Base-by-base conservation (phyloP, 2,888 invertebrate species). In the Dynastes tityus region DNA sequence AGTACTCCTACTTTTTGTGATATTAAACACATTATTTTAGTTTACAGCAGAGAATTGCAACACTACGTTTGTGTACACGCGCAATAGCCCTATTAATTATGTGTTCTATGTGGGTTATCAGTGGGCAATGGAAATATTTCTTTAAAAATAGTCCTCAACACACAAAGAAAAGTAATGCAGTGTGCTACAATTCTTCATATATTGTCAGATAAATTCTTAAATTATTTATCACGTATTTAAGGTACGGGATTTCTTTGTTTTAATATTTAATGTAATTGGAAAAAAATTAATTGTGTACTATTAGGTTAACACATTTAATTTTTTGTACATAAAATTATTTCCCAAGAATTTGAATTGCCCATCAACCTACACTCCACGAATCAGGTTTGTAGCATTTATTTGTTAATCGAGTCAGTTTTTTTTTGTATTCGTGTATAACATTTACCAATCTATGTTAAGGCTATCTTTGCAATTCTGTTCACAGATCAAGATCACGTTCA, bases 401-500 rank as follows among this genome's bases (percentile, higher is more conserved):
- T 55, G 16, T 63, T 63, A 32, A 13, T 32, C 29, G 29, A 29
- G 32, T 32, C 29, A 32, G 13, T 29, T 63, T 29, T 32, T 63
- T 61, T 61, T 45, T 45, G 45, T 63, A 63, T 63, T 22, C 13
- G 29, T 9, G 22, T 32, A 13, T 32, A 32, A 13, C 9, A 63
- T 32, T 63, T 32, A 32, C 27, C n/a, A 5, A 13, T 29, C 27
- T 63, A 63, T 13, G 32, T 29, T 63, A 63, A 63, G 55, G 63
- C 32, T 63, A 29, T 74, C 61, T 27, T 29, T 27, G 13, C 45
- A 61, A 58, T 70, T 80, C 63, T 80, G 51, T 82, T 82, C 81
- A 49, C 85, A 87, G 87, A 80, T 86, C 86, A 74, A 85, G 87
- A 81, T 87, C 87, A 80, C 87, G 88, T 80, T 89, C 89, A 16